A percentile compares a stretch with the other conserved stretches of the same genome.
Evolutionary conservation across 2,113 vertebrate species (phyloP).

Genomic region (Rhinolophus ferrumequinum): DNA sequence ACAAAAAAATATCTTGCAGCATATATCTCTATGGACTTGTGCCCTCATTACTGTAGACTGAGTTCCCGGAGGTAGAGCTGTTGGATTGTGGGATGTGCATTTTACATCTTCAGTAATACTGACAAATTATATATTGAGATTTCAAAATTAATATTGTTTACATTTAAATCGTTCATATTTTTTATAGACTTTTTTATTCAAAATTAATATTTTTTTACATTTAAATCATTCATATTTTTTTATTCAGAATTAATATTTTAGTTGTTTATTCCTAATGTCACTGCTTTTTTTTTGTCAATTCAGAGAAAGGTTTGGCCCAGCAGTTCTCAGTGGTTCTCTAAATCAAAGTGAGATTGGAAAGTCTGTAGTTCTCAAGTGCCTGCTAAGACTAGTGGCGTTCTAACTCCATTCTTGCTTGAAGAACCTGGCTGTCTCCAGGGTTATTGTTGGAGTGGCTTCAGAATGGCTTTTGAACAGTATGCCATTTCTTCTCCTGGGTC

Average conservation of each 20-base stretch:
- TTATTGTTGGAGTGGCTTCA: constrained; percentile 52
- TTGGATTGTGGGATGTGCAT: background rate
- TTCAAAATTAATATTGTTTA: background rate
- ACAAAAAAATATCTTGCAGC: background rate
- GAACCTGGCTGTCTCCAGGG: background rate
- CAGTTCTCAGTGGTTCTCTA: constrained; percentile 40
- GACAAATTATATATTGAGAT: background rate
- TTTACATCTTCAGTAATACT: background rate
- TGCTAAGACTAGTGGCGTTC: background rate
- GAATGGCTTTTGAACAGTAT: background rate
- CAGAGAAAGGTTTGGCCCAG: background rate
- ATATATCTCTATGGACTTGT: background rate
- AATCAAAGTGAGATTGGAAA: constrained; percentile 12
- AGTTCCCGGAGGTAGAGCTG: background rate
- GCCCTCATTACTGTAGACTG: background rate
- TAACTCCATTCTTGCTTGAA: constrained; percentile 47
- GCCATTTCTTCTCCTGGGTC: background rate
- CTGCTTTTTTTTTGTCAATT: background rate
- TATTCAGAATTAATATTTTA: too few relatives aligned
- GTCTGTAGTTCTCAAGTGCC: background rate
- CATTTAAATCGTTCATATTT: too few relatives aligned
- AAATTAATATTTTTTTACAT: too few relatives aligned
- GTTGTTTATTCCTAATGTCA: background rate
- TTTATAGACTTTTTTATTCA: too few relatives aligned
- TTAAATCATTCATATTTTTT: too few relatives aligned